These are phyloP conservation scores for Ibidorhyncha struthersii DNA, from an alignment of 2,113 vertebrate species.

Conservation along the genomic window DNA sequence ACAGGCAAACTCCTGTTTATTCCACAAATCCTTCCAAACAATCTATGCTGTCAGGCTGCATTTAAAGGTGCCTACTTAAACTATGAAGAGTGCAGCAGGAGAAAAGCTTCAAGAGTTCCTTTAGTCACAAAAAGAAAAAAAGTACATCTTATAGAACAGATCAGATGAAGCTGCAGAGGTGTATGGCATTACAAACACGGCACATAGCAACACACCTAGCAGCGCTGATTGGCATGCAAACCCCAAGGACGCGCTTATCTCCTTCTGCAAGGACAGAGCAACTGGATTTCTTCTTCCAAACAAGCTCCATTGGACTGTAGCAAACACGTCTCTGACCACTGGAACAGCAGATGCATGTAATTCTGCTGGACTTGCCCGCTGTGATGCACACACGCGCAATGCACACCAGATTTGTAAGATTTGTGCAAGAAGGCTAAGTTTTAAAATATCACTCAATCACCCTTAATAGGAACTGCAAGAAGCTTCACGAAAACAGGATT, in stretches of 20 bases:
- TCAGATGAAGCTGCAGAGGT: background rate
- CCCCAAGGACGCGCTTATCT: background rate
- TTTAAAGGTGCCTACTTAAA: background rate
- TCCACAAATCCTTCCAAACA: background rate
- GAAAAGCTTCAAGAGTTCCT: background rate
- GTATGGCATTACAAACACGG: background rate
- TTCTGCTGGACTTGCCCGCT: background rate
- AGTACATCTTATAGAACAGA: background rate
- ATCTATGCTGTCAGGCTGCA: background rate
- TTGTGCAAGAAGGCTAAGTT: background rate
- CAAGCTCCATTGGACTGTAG: background rate
- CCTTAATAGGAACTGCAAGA: background rate
- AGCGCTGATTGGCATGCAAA: rapidly evolving
- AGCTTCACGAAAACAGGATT: background rate
- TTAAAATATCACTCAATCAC: background rate
- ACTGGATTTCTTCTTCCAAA: background rate
- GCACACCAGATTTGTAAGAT: background rate
- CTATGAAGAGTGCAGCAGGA: background rate
- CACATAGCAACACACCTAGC: background rate
- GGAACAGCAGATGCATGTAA: background rate
- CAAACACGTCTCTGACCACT: rapidly evolving
- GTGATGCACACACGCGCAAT: background rate
- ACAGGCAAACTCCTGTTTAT: constrained; percentile 5
- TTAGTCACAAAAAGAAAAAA: background rate
- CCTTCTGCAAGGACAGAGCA: background rate